Conservation (phyloP, 1,140 invertebrate genomes). For the Drosophila erecta region DNA sequence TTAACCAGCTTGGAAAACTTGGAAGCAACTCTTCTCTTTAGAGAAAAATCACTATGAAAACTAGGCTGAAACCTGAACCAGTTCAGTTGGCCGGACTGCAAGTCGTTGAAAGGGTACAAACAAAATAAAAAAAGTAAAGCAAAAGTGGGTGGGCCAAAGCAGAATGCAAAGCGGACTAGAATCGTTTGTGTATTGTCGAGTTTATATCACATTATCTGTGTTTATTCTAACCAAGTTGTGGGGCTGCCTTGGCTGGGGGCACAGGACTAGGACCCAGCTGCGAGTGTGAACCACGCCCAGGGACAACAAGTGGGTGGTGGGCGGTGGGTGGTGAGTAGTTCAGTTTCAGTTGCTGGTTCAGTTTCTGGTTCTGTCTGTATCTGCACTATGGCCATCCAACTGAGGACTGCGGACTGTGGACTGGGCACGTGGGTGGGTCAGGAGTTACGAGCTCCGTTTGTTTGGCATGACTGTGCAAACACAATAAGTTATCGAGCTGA, state of each 20-base stretch:
- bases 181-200: conserved; percentile 73
- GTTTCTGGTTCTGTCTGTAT: conserved; percentile 9
- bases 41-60: background rate
- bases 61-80: background rate
- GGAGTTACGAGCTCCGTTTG: conserved; percentile 67
- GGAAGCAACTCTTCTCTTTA: too few species aligned
- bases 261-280: conserved; percentile 32
- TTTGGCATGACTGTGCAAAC: conserved; percentile 80
- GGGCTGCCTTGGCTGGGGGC: conserved; percentile 11
- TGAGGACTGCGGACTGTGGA: too few species aligned
- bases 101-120: conserved; percentile 13
- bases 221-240: conserved; percentile 69
- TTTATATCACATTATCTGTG: conserved; percentile 84
- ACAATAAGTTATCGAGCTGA: conserved; percentile 82
- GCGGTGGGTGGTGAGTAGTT: background rate
- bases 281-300: conserved; percentile 73
- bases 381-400: background rate
- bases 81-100: background rate
- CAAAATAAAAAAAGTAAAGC: background rate
- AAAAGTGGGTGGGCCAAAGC: conserved; percentile 15
- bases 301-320: conserved; percentile 71
- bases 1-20: background rate
- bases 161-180: conserved; percentile 31
- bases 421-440: conserved; percentile 19
- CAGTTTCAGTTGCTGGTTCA: background rate